A percentile compares a stretch with the other conserved stretches of the same genome.
phyloP scores from a whole-genome alignment of 2,113 vertebrate genomes.

The Hippocampus abdominalis region DNA sequence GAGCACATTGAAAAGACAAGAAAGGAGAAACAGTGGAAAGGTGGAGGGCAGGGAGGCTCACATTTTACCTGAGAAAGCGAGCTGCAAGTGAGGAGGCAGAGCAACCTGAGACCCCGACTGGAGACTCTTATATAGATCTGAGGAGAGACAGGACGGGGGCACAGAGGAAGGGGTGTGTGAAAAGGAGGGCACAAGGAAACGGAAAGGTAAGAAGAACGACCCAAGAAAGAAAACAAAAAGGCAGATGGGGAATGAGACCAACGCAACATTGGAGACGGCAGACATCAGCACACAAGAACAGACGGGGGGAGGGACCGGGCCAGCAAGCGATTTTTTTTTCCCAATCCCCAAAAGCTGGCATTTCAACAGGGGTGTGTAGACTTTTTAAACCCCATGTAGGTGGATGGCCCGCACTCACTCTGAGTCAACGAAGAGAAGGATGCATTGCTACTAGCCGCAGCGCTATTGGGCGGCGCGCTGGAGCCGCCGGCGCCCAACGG shows the following conservation, averaged over 20 bases:
- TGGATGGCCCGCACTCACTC: constrained; percentile 62
- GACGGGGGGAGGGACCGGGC: not conserved
- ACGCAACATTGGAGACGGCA: not conserved
- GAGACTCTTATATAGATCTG: constrained; percentile 99
- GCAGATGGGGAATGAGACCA: not conserved
- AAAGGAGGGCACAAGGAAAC: not conserved
- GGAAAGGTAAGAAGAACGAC: not conserved
- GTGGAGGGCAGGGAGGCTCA: constrained; percentile 31
- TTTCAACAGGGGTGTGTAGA: not conserved
- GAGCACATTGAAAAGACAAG: constrained; percentile 32
- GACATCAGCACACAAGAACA: not conserved
- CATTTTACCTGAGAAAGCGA: constrained; percentile 92
- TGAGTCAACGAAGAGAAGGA: constrained; percentile 68
- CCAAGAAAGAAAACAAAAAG: not conserved
- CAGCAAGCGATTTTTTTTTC: too few relatives aligned
- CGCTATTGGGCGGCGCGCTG: constrained; percentile 60
- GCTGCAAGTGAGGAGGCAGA: constrained; percentile 95
- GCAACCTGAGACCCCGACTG: constrained; percentile 90
- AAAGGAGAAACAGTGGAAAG: constrained; percentile 15
- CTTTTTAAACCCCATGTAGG: not conserved
- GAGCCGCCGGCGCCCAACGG: constrained; percentile 75
- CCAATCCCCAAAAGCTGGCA: not conserved
- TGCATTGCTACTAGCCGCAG: constrained; percentile 63
- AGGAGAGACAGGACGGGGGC: constrained; percentile 66
- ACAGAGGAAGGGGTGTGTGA: constrained; percentile 8